These are phyloP conservation scores for Eupithecia dodoneata DNA, from an alignment of 2,888 invertebrate species.

Conservation along the genomic window DNA sequence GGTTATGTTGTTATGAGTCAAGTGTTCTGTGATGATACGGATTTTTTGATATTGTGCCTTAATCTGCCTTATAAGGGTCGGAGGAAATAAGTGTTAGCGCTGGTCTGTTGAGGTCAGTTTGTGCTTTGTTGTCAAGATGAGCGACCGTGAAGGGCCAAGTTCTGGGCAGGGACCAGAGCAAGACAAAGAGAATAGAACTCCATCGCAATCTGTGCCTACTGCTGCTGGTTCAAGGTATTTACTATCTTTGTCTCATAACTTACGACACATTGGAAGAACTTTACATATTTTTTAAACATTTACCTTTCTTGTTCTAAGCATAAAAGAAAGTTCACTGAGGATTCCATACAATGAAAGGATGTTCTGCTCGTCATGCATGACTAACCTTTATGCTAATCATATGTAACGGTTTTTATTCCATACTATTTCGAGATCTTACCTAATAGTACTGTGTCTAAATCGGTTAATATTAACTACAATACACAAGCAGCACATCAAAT, in stretches of 20 bases:
- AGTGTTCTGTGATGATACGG: slow-evolving; percentile 63
- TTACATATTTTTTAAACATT: too few relatives aligned
- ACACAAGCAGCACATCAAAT: not conserved
- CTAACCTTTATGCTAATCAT: slow-evolving; percentile 13
- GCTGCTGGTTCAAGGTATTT: slow-evolving; percentile 70
- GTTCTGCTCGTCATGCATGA: slow-evolving; percentile 5
- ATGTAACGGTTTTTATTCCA: slow-evolving; percentile 9
- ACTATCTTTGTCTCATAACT: not conserved
- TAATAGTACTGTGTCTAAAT: not conserved
- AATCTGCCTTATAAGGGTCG: slow-evolving; percentile 69
- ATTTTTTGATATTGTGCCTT: slow-evolving; percentile 63
- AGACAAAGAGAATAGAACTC: slow-evolving; percentile 61
- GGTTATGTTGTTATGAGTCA: slow-evolving; percentile 74
- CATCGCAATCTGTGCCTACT: slow-evolving; percentile 68
- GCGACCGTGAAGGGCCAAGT: slow-evolving; percentile 68
- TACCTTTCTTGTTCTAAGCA: not conserved
- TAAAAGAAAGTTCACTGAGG: not conserved
- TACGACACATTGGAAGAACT: too few relatives aligned
- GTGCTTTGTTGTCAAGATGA: slow-evolving; percentile 60
- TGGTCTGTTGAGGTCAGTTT: slow-evolving; percentile 54
- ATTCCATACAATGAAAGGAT: not conserved
- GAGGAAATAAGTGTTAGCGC: slow-evolving; percentile 54
- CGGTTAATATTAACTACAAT: not conserved
- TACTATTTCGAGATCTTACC: not conserved
- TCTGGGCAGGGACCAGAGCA: slow-evolving; percentile 59